These are phyloP conservation scores for Malacoraja senta DNA, from an alignment of 2,797 vertebrate species.

Conservation along the genomic window DNA sequence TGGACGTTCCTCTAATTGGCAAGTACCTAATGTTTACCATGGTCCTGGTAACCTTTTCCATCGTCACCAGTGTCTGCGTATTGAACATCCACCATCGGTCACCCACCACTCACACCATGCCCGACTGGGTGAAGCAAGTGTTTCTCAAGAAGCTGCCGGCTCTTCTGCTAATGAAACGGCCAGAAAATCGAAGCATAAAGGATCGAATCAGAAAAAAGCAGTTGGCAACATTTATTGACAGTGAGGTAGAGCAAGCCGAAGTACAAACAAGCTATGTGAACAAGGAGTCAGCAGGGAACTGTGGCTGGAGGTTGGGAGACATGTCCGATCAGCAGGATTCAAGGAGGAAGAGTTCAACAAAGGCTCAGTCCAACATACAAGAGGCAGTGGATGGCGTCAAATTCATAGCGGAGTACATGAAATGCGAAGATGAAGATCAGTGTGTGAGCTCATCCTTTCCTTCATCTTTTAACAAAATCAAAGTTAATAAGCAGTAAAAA, in stretches of 20 bases:
- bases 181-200: slow-evolving; percentile 52
- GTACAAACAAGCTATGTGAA: slow-evolving; percentile 53
- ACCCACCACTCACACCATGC: slow-evolving; percentile 70
- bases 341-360: slow-evolving; percentile 48
- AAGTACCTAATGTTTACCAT: slow-evolving; percentile 76
- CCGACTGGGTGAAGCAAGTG: slow-evolving; percentile 63
- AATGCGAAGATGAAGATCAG: slow-evolving; percentile 64
- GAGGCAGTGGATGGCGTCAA: slow-evolving; percentile 65
- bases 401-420: slow-evolving; percentile 68
- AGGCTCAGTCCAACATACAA: slow-evolving; percentile 57
- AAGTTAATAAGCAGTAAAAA: background rate
- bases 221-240: slow-evolving; percentile 51
- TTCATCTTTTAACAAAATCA: background rate
- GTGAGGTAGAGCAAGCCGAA: slow-evolving; percentile 49
- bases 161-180: slow-evolving; percentile 64
- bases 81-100: slow-evolving; percentile 71
- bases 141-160: slow-evolving; percentile 61
- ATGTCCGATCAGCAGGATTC: slow-evolving; percentile 55
- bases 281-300: slow-evolving; percentile 53
- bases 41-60: slow-evolving; percentile 70
- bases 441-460: slow-evolving; percentile 55
- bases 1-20: slow-evolving; percentile 67
- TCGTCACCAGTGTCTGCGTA: slow-evolving; percentile 62
- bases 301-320: slow-evolving; percentile 55
- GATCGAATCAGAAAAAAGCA: slow-evolving; percentile 53